Conservation (phyloP, 2,797 vertebrate genomes). For the Martes flavigula region DNA sequence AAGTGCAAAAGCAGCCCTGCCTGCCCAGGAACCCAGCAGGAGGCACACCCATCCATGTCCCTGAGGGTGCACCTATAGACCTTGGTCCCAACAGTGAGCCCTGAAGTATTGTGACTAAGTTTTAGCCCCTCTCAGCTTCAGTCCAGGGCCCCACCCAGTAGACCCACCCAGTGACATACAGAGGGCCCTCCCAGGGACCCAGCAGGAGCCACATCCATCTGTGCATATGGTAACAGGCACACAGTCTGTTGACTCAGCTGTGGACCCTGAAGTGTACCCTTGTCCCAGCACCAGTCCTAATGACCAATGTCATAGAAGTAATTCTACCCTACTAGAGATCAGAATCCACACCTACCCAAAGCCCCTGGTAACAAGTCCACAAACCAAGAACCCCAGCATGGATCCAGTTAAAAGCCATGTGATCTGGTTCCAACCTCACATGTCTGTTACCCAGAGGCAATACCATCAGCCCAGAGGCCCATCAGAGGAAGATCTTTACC, state of each 20-base stretch:
- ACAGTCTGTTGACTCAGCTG: not conserved
- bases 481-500: not conserved
- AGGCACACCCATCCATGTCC: not conserved
- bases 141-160: not conserved
- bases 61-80: not conserved
- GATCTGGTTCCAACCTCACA: not conserved
- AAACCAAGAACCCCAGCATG: not conserved
- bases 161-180: not conserved
- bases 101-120: not conserved
- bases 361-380: not conserved
- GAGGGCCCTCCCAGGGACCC: not conserved
- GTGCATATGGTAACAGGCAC: not conserved
- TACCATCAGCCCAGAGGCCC: not conserved
- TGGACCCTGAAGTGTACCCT: not conserved
- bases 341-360: not conserved
- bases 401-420: not conserved
- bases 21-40: not conserved
- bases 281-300: not conserved
- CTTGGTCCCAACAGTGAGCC: not conserved
- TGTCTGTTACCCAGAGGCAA: not conserved
- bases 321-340: not conserved
- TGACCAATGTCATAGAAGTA: not conserved
- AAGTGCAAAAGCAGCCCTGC: not conserved
- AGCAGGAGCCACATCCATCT: not conserved
- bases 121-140: not conserved